Conservation (phyloP, 2,113 vertebrate genomes). For the Pimephales promelas region DNA sequence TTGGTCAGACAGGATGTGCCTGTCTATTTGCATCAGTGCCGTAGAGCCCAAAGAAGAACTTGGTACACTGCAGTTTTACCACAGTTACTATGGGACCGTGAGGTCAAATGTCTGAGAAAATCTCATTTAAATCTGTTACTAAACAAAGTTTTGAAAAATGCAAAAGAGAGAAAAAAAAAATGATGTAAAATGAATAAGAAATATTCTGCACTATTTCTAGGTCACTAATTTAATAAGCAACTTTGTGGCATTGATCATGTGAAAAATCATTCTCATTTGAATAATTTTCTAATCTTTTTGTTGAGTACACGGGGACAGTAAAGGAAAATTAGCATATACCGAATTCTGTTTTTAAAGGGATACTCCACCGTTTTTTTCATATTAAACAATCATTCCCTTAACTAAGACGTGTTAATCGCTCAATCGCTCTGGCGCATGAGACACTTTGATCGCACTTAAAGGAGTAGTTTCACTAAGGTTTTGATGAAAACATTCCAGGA, state of each 20-base stretch:
- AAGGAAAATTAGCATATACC: background rate
- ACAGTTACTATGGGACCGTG: background rate
- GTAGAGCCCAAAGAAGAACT: background rate
- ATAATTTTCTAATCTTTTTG: background rate
- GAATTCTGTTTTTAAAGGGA: no score
- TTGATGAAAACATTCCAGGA: no score
- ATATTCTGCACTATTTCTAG: background rate
- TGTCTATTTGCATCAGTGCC: background rate
- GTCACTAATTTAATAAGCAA: constrained; percentile 8
- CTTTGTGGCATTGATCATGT: background rate
- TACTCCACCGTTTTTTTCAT: no score
- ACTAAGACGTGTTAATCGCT: no score
- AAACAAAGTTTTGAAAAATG: background rate
- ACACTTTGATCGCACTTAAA: no score
- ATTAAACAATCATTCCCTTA: no score
- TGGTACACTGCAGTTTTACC: background rate
- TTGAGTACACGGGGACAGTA: background rate
- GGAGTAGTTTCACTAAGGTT: no score
- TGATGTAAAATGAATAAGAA: no score
- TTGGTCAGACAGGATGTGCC: constrained; percentile 20
- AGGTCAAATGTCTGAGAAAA: background rate
- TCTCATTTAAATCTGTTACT: background rate
- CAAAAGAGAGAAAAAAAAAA: no score
- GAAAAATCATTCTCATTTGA: background rate
- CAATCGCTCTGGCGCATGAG: no score